These are phyloP conservation scores for Eubasilissa regina DNA, from an alignment of 1,140 invertebrate species.

Conservation along the genomic window DNA sequence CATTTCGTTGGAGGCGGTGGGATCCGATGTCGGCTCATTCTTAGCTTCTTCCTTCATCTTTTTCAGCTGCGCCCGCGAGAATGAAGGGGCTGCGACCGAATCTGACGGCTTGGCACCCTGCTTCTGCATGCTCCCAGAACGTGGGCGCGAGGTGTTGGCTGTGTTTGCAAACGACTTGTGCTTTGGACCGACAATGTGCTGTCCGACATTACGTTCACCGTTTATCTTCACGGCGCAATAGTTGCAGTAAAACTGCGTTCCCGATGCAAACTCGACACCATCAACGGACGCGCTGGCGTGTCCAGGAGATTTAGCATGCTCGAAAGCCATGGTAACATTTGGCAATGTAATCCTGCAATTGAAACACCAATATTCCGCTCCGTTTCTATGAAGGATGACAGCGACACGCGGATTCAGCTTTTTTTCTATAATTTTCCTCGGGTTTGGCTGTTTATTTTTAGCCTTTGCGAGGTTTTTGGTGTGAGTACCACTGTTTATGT, in stretches of 20 bases:
- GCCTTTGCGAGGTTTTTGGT: not conserved
- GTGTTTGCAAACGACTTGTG: conserved; percentile 26
- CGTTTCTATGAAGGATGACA: conserved; percentile 39
- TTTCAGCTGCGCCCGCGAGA: conserved; percentile 11
- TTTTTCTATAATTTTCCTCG: conserved; percentile 9
- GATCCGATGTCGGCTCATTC: not conserved
- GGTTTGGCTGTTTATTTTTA: not conserved
- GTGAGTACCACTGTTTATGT: not conserved
- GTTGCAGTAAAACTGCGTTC: conserved; percentile 48
- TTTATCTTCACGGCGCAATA: conserved; percentile 50
- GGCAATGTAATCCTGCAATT: conserved; percentile 37
- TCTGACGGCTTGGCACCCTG: not conserved
- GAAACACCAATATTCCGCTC: conserved; percentile 42
- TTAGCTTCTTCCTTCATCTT: conserved; percentile 21
- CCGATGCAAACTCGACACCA: conserved; percentile 34
- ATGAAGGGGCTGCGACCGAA: not conserved
- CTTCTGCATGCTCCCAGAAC: conserved; percentile 1
- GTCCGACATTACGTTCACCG: conserved; percentile 53
- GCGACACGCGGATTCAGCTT: not conserved
- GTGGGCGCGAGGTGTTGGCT: conserved; percentile 18
- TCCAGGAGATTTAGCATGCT: conserved; percentile 43
- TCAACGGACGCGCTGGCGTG: conserved; percentile 47
- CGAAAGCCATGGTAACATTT: conserved; percentile 41
- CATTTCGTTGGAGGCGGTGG: not conserved
- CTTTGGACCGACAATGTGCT: conserved; percentile 48